Base-by-base conservation (phyloP, 2,797 vertebrate genomes). In the Epinephelus coioides region DNA sequence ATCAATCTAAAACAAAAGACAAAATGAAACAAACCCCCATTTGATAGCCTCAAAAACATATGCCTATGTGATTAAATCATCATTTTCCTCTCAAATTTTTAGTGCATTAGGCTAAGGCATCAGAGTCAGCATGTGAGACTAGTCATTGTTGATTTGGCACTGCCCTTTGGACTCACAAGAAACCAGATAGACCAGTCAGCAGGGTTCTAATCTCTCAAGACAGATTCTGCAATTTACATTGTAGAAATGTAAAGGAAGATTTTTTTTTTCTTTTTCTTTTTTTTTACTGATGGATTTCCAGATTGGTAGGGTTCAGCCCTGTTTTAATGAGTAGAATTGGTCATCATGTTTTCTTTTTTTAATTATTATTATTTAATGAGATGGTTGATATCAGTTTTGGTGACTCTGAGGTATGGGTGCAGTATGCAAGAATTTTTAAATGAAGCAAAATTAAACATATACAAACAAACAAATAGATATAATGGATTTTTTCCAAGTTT, bases 101-200 rank as follows among this genome's bases (percentile, higher is more conserved):
- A 13, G 17, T 61, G 15, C 6, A 43, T 59, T 38, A 23, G 50
- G 8, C 17, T 30, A 46, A 51, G 1, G 13, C 17, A 17, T 47
- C 30, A 38, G 3, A 54, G 5, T 30, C 38, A 14, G 23, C 3
- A 50, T 27, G 38, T 4, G 14, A 18, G 14, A 13, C 19, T 25
- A 18, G 44, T 19, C 43, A 64, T 12, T 78, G 21, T 49, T 74
- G 69, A 81, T 61, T 61, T 75, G 18, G 25, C 49, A 17, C 17
- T 30, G 73, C 27, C 43, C 84, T 81, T 83, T 88, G 75, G 65
- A 86, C 78, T 73, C 53, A 60, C 38, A 18, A 2, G n/a, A 8
- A 62, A 6, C 18, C 46, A 49, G 43, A 38, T 8, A 21, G n/a
- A 44, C 12, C 3, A 21, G 54, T 69, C 44, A 55, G 11, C 4